phyloP scores from a whole-genome alignment of 2,113 vertebrate species.

The Notothenia rossii region DNA sequence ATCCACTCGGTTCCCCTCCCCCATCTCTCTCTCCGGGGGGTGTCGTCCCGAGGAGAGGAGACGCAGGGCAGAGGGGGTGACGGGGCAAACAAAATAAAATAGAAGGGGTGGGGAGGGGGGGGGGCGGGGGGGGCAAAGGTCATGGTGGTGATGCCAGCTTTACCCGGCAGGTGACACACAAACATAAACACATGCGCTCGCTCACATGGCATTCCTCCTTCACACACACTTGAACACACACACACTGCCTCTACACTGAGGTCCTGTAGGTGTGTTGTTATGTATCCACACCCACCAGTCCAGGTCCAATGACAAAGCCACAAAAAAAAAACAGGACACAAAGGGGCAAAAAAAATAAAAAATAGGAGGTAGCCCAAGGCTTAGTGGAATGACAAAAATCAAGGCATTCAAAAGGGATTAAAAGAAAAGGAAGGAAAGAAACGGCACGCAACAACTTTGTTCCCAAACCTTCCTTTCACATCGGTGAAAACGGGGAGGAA shows the following conservation, averaged over 20 bases:
- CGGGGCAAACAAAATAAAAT: conserved; percentile 27
- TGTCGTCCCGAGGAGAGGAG: conserved; percentile 59
- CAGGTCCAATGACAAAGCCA: conserved; percentile 73
- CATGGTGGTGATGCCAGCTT: conserved; percentile 73
- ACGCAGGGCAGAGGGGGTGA: conserved; percentile 71
- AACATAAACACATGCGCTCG: conserved; percentile 24
- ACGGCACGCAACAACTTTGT: conserved; percentile 67
- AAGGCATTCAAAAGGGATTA: conserved; percentile 71
- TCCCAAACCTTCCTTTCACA: conserved; percentile 67
- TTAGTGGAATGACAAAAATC: conserved; percentile 90
- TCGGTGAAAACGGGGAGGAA: conserved; percentile 67
- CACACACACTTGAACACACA: conserved; percentile 15
- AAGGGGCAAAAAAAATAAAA: conserved; percentile 30
- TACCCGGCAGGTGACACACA: conserved; percentile 46
- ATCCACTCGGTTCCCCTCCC: conserved; percentile 53
- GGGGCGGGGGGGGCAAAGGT: conserved; percentile 64
- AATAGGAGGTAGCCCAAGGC: conserved; percentile 91
- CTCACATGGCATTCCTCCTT: conserved; percentile 47
- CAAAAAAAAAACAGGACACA: conserved; percentile 68
- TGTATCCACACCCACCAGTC: conserved; percentile 72
- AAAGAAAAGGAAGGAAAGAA: conserved; percentile 53
- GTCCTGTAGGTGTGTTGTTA: conserved; percentile 71
- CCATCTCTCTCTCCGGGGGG: conserved; percentile 16
- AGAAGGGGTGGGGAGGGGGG: neutral
- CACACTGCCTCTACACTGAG: conserved; percentile 71